Evolutionary conservation across 2,797 vertebrate species (phyloP).

Genomic region (Gymnodraco acuticeps): DNA sequence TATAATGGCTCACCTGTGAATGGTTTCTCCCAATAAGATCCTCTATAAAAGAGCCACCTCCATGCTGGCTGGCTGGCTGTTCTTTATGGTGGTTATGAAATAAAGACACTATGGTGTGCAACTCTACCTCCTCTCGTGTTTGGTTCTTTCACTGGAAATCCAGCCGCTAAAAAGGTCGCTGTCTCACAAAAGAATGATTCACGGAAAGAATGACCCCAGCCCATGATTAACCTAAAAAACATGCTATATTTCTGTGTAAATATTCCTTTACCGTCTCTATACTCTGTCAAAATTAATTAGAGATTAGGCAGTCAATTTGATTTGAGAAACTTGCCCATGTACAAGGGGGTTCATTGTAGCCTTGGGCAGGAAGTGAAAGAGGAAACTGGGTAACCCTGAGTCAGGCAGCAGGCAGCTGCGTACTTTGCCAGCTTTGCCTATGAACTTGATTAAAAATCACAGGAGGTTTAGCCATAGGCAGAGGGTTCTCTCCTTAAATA

Average conservation of each 20-base stretch:
- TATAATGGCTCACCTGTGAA: no score
- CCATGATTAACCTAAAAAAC: conserved; percentile 38
- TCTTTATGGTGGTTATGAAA: no score
- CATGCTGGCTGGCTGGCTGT: no score
- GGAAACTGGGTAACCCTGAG: conserved; percentile 22
- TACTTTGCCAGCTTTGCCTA: conserved; percentile 51
- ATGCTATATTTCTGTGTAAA: conserved; percentile 35
- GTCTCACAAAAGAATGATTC: background rate
- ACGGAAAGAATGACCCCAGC: conserved; percentile 27
- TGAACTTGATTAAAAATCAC: conserved; percentile 63
- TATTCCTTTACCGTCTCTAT: conserved; percentile 38
- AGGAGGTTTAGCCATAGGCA: conserved; percentile 40
- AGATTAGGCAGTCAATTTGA: conserved; percentile 43
- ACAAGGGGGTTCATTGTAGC: conserved; percentile 19
- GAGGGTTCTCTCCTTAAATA: conserved; percentile 52
- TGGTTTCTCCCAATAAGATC: no score
- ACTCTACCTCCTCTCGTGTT: no score
- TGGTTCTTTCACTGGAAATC: no score
- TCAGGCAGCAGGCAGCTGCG: conserved; percentile 37
- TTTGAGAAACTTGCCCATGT: conserved; percentile 28
- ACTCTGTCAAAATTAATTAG: conserved; percentile 33
- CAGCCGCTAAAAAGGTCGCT: no score
- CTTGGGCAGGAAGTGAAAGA: conserved; percentile 36
- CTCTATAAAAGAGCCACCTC: no score
- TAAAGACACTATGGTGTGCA: no score